Percentiles rank a stretch among this genome's conserved stretches.
phyloP scores from a whole-genome alignment of 2,113 vertebrate genomes.

The Tamias sibiricus region DNA sequence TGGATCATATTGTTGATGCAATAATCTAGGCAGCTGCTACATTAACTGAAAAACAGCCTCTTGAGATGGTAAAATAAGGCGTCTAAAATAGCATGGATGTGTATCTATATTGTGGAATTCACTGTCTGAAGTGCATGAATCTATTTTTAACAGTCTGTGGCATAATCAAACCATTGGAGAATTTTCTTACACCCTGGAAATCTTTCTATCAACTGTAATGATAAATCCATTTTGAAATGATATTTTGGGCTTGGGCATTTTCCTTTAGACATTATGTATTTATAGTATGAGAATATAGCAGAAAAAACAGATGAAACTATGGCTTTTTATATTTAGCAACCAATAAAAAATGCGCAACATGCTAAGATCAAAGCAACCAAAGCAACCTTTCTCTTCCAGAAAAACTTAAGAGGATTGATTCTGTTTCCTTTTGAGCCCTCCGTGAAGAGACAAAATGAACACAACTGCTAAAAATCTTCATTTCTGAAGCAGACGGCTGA shows the following conservation, averaged over 20 bases:
- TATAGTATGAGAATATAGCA: neutral
- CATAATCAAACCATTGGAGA: constrained; percentile 72
- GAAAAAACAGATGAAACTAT: constrained; percentile 55
- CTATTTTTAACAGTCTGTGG: constrained; percentile 78
- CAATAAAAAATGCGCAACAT: constrained; percentile 71
- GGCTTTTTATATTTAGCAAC: constrained; percentile 54
- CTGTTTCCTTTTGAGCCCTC: constrained; percentile 46
- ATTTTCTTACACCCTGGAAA: constrained; percentile 73
- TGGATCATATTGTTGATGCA: constrained; percentile 75
- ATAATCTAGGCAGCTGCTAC: constrained; percentile 80
- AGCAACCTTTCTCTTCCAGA: constrained; percentile 51
- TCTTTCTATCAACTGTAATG: constrained; percentile 49
- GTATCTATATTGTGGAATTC: constrained; percentile 62
- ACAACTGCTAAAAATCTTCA: neutral
- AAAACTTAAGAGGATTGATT: constrained; percentile 59
- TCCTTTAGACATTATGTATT: constrained; percentile 36
- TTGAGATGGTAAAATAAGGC: constrained; percentile 74
- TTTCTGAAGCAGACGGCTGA: constrained; percentile 35
- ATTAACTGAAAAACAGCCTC: constrained; percentile 78
- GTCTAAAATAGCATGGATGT: constrained; percentile 59
- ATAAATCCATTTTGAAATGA: constrained; percentile 45
- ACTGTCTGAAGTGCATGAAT: constrained; percentile 69
- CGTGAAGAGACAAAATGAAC: constrained; percentile 55
- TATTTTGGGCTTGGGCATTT: constrained; percentile 58
- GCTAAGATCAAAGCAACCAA: constrained; percentile 75